Evolutionary conservation across 2,113 vertebrate species (phyloP).

Genomic region (Platycercus adscitus): DNA sequence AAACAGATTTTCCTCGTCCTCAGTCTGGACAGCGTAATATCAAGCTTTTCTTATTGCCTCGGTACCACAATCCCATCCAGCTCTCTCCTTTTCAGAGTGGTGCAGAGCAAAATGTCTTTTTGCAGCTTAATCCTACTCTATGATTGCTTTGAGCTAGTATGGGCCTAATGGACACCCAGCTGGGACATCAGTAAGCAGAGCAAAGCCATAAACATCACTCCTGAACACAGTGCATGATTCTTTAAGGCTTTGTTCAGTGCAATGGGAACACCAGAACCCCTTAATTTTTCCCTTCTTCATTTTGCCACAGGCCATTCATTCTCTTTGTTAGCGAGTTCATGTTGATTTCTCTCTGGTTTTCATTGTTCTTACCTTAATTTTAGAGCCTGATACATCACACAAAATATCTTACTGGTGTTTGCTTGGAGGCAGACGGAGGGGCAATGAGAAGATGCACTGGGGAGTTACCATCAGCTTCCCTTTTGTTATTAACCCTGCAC

Average conservation of each 20-base stretch:
- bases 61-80: neutral
- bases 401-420: neutral
- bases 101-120: neutral
- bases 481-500: neutral
- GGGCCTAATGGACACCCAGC: neutral
- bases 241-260: rapidly evolving
- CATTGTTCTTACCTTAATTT: neutral
- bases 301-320: rapidly evolving
- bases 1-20: neutral
- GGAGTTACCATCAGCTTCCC: neutral
- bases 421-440: neutral
- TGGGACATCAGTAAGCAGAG: neutral
- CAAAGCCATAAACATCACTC: rapidly evolving
- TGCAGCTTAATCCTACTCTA: neutral
- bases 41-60: neutral
- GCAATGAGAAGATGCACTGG: neutral
- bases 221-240: rapidly evolving
- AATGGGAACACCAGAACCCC: neutral
- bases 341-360: neutral
- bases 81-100: neutral
- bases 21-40: neutral
- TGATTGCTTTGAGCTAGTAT: neutral
- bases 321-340: neutral
- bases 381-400: neutral
- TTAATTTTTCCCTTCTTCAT: rapidly evolving